Base-by-base conservation (phyloP, 2,888 invertebrate species). In the Hydriomena furcata region DNA sequence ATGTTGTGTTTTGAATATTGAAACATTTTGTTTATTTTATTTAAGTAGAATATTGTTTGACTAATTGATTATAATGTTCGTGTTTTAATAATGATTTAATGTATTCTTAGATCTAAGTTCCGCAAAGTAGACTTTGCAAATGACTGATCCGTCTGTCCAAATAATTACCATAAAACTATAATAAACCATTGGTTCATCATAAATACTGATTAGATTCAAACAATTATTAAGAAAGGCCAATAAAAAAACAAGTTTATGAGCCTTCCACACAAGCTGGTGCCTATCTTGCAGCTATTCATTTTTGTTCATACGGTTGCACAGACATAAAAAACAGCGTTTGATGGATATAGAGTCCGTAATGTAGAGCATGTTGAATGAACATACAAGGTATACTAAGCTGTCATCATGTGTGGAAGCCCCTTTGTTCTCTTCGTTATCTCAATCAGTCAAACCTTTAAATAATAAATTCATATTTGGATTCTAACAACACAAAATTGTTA, bases 211-310 rank as follows among this genome's bases (percentile, higher is more conserved):
- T 67, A 63, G 57, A 62, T 23, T 57, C 61, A 53, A 63, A 66
- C 71, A 70, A 71, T 69, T 65, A 58, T 47, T 54, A 59, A 62
- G 63, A 66, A 69, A 71, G 67, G 61, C 61, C 60, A 62, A 58
- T 65, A 68, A 63, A 72, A 17, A 70, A 69, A 68, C 68, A 60
- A 62, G 66, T 71, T 68, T 65, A 48, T 42, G 7, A 10, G 24
- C 2, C 20, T 25, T 25, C 34, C 10, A 43, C 42, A 43, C 17
- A 7, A 10, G 41, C 31, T 12, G 41, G 10, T 1, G 8, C 20
- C 7, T 20, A 7, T 5, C n/a, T 20, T 5, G 2, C 30, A 31
- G n/a, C 3, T 21, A 4, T 23, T 12, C 1, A 4, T 17, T 1
- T 1, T 1, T n/a, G 7, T 12, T n/a, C 2, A n/a, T 12, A 23